Percentiles rank a stretch among this genome's conserved stretches.
phyloP scores from a whole-genome alignment of 2,797 vertebrate genomes.

The Meda fulgida region DNA sequence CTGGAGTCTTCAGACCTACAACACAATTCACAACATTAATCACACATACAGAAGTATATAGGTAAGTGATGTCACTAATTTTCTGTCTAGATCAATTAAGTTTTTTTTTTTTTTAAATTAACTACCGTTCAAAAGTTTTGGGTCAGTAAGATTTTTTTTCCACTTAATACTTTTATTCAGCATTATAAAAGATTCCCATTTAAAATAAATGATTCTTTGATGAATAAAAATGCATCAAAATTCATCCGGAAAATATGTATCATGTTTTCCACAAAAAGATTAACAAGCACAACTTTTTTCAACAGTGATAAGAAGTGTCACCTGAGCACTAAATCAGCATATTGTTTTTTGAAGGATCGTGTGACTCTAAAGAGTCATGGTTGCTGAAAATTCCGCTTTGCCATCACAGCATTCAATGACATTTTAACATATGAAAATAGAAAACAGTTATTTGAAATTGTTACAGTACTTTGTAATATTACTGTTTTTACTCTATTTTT shows the following conservation, averaged over 20 bases:
- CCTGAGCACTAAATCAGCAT: not conserved
- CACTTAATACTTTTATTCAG: not conserved
- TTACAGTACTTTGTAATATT: not conserved
- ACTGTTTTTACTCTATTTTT: not conserved
- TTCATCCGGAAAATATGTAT: too few relatives aligned
- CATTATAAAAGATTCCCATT: not conserved
- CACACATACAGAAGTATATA: not conserved
- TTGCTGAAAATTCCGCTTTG: not conserved
- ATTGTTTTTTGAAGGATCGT: not conserved
- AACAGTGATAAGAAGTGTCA: not conserved
- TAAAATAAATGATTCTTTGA: not conserved
- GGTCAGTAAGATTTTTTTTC: not conserved
- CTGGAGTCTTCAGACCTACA: conserved; percentile 83
- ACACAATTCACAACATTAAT: not conserved
- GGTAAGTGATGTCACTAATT: too few relatives aligned
- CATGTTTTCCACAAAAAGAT: not conserved
- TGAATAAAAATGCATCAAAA: too few relatives aligned
- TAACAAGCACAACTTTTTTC: not conserved
- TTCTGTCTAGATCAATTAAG: too few relatives aligned
- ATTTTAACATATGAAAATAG: not conserved
- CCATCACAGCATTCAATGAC: not conserved
- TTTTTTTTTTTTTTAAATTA: not conserved
- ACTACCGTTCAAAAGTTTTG: not conserved
- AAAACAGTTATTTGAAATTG: not conserved
- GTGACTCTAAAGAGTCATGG: not conserved